Evolutionary conservation across 1,140 invertebrate genomes (phyloP).

Genomic region (Apis dorsata): DNA sequence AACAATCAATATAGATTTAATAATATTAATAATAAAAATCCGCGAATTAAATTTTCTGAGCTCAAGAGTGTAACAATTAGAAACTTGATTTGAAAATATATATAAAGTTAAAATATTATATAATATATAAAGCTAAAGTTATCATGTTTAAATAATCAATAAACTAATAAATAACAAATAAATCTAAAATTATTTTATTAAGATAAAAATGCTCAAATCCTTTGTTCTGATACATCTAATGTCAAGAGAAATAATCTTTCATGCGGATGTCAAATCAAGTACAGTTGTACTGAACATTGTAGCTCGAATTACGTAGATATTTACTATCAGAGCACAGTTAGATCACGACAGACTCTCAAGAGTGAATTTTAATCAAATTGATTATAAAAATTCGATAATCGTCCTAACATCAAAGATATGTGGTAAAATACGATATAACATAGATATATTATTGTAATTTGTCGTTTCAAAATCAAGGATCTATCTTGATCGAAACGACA

Average conservation of each 20-base stretch:
- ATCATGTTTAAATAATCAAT: neutral
- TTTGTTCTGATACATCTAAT: conserved; percentile 34
- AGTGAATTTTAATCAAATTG: neutral
- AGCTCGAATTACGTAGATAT: neutral
- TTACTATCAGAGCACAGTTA: neutral
- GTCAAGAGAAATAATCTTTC: conserved; percentile 15
- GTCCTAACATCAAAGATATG: neutral
- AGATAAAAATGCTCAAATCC: neutral
- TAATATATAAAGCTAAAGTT: no score
- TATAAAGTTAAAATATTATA: no score
- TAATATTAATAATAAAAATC: no score
- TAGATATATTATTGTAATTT: neutral
- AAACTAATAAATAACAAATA: neutral
- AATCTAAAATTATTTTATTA: neutral
- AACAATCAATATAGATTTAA: no score
- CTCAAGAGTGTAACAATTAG: no score
- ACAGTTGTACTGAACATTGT: conserved; percentile 40
- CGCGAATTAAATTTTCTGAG: no score
- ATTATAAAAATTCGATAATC: neutral
- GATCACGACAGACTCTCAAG: neutral
- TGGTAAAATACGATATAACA: neutral
- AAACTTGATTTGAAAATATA: no score
- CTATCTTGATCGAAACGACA: neutral
- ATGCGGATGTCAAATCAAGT: conserved; percentile 32
- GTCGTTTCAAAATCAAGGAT: neutral